phyloP scores from a whole-genome alignment of 1,140 invertebrate species.

The Neelides sp. region DNA sequence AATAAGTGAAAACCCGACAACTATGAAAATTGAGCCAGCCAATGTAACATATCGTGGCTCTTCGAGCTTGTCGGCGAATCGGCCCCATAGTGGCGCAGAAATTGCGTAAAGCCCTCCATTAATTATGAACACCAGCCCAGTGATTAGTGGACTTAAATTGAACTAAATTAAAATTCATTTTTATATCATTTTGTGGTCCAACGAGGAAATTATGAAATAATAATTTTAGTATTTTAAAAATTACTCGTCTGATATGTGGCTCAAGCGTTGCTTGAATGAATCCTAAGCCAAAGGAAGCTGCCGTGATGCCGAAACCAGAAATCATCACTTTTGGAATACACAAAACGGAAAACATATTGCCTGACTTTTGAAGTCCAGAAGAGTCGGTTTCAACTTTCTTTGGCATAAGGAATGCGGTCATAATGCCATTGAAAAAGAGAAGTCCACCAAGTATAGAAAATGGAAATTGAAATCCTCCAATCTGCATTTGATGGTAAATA shows the following conservation, averaged over 20 bases:
- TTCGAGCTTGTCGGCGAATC: slow-evolving; percentile 52
- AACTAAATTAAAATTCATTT: slow-evolving; percentile 38
- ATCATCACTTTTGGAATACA: slow-evolving; percentile 56
- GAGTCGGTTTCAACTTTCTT: not conserved
- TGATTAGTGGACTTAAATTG: slow-evolving; percentile 52
- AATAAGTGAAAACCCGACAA: slow-evolving; percentile 53
- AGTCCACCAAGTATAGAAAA: slow-evolving; percentile 47
- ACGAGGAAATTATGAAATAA: not conserved
- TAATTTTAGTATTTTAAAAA: slow-evolving; percentile 2
- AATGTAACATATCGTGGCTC: slow-evolving; percentile 55
- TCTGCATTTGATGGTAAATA: slow-evolving; percentile 30
- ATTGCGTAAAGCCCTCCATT: slow-evolving; percentile 72
- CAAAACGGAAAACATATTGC: slow-evolving; percentile 47
- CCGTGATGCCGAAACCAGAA: slow-evolving; percentile 53
- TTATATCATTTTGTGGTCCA: not conserved
- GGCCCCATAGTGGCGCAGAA: slow-evolving; percentile 67
- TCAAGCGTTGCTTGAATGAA: slow-evolving; percentile 68
- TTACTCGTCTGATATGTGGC: slow-evolving; percentile 60
- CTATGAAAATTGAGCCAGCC: slow-evolving; percentile 50
- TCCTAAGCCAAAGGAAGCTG: slow-evolving; percentile 63
- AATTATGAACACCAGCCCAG: slow-evolving; percentile 78
- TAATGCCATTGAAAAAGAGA: slow-evolving; percentile 37
- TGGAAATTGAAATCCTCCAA: slow-evolving; percentile 48
- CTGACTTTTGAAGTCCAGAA: slow-evolving; percentile 35
- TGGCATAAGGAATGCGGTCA: not conserved